phyloP scores from a whole-genome alignment of 2,888 invertebrate species.

The Pristionchus exspectatus region DNA sequence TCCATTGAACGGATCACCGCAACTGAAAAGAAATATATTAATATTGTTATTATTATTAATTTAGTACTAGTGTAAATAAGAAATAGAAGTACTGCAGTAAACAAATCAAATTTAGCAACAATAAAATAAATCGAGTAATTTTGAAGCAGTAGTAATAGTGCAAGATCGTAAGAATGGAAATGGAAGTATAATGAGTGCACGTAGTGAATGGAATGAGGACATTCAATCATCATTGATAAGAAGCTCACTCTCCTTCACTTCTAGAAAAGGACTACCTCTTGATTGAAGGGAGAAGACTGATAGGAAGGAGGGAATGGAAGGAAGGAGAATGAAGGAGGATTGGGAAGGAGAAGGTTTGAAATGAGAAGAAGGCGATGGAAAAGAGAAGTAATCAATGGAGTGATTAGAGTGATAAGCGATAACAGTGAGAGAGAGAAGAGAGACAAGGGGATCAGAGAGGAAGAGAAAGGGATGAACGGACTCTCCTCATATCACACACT shows the following conservation, averaged over 20 bases:
- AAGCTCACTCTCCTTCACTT: neutral
- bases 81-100: too few species aligned
- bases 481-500: neutral
- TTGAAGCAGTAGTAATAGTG: neutral
- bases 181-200: neutral
- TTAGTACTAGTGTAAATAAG: neutral
- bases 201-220: neutral
- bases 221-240: neutral
- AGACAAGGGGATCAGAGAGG: slow-evolving; percentile 4
- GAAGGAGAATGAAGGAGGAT: neutral
- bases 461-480: neutral
- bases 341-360: neutral
- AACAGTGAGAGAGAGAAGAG: neutral
- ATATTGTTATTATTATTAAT: neutral
- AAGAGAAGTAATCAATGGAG: slow-evolving; percentile 6
- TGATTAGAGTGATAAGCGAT: slow-evolving; percentile 31
- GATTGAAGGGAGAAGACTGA: slow-evolving; percentile 6
- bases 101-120: too few species aligned
- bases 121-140: too few species aligned
- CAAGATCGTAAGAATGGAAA: neutral
- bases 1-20: neutral
- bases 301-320: neutral
- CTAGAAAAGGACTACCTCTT: slow-evolving; percentile 5
- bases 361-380: slow-evolving; percentile 7
- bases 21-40: neutral